These are phyloP conservation scores for Agrypnus murinus DNA, from an alignment of 2,888 invertebrate species.

Conservation along the genomic window DNA sequence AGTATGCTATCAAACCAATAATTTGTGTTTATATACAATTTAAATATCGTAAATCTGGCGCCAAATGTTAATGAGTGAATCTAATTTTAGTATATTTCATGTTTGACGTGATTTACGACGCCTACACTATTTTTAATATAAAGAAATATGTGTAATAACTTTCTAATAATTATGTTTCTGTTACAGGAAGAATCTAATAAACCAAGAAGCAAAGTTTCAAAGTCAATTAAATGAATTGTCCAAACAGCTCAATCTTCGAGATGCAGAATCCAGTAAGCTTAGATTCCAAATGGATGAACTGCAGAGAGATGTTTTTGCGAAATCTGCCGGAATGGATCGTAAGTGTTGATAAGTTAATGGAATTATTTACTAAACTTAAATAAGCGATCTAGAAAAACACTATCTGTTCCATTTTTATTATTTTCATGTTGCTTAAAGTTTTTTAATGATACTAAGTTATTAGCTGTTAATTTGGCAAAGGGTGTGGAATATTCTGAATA, in stretches of 20 bases:
- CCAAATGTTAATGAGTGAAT: constrained; percentile 9
- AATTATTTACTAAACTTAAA: too few relatives aligned
- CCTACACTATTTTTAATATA: constrained; percentile 15
- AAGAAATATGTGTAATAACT: neutral
- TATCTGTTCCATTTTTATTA: too few relatives aligned
- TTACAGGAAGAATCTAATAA: constrained; percentile 78
- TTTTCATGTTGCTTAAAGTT: too few relatives aligned
- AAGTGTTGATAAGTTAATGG: constrained; percentile 63
- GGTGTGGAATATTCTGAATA: too few relatives aligned
- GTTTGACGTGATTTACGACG: constrained; percentile 45
- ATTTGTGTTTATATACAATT: constrained; percentile 17
- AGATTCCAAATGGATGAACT: constrained; percentile 75
- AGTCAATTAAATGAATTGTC: constrained; percentile 76
- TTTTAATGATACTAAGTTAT: too few relatives aligned
- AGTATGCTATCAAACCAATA: constrained; percentile 38
- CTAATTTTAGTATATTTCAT: constrained; percentile 42
- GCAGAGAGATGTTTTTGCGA: constrained; percentile 77
- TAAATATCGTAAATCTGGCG: constrained; percentile 15
- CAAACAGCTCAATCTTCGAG: constrained; percentile 74
- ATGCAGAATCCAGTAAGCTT: constrained; percentile 75
- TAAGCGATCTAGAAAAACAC: too few relatives aligned
- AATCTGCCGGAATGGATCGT: constrained; percentile 79
- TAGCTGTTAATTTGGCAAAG: too few relatives aligned
- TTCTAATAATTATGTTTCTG: constrained; percentile 36
- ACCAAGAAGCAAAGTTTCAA: constrained; percentile 77